Evolutionary conservation across 2,113 vertebrate species (phyloP).

Genomic region (Cettia cetti): DNA sequence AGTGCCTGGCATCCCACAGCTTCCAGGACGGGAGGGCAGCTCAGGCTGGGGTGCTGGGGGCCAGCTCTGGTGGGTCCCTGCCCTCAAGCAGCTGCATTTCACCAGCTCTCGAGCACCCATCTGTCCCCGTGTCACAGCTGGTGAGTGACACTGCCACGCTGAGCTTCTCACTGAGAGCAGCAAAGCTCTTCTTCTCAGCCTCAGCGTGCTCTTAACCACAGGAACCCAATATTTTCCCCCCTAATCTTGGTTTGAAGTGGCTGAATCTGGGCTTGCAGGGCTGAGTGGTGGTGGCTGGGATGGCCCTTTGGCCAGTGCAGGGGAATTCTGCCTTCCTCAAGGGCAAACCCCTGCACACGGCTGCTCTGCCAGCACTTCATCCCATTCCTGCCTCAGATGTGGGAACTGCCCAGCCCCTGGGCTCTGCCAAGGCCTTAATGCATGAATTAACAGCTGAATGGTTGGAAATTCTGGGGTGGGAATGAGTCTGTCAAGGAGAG

Average conservation of each 20-base stretch:
- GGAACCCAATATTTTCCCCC: neutral
- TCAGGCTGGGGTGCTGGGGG: neutral
- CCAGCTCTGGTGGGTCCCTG: neutral
- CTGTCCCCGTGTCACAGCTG: rapidly evolving
- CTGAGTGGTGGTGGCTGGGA: neutral
- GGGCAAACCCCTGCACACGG: neutral
- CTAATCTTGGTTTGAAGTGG: neutral
- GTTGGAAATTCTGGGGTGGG: neutral
- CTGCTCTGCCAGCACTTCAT: neutral
- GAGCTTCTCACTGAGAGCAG: neutral
- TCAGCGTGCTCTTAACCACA: neutral
- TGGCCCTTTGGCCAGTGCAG: neutral
- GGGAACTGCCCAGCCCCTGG: neutral
- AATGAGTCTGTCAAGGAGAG: rapidly evolving
- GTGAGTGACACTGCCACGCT: rapidly evolving
- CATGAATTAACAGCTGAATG: rapidly evolving
- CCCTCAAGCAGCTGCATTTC: neutral
- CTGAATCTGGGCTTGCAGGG: neutral
- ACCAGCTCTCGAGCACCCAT: rapidly evolving
- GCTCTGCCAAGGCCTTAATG: neutral
- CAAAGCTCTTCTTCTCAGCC: neutral
- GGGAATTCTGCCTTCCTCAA: neutral
- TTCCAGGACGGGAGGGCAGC: neutral
- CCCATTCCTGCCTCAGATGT: neutral
- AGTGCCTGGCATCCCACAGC: neutral